Evolutionary conservation across 2,113 vertebrate species (phyloP), one percentile per base, ranked within the genome.

Genomic region (Stegastes partitus): DNA sequence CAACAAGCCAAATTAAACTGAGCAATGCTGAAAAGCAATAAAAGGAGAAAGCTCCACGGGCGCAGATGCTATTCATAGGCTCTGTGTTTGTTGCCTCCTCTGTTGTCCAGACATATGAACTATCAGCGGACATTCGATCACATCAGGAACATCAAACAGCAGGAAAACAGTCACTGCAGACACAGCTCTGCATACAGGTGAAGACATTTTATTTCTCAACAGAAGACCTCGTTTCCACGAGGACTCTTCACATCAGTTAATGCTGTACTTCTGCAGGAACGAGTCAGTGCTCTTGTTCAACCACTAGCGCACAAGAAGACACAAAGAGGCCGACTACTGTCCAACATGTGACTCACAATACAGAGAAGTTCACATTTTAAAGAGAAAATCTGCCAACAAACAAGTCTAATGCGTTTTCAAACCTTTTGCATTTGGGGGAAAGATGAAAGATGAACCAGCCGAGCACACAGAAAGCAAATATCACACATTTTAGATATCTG

Each of bases 201-300:
- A 55, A 74, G 14, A 23, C 11, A 55, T 62, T 70, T 77, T 21
- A 67, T 71, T 83, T 31, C 39, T 64, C 34, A 53, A 23, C 31
- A 16, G 11, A 49, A 22, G 5, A 62, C 26, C 73, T 4, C 47
- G 22, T 47, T 66, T 47, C 21, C 4, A 34, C 73, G n/a, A 23
- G 63, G 21, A 57, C 37, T 1, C 1, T 45, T 51, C 44, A 45
- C 37, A 74, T 51, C 18, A 63, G 57, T 56, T 57, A 69, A 61
- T 25, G 39, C 28, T 70, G 23, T n/a, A 51, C 3, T 31, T 39
- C 12, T 62, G 42, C 50, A 53, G 31, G 6, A 50, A 42, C 19
- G 28, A 56, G 47, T 39, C 2, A 57, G 1, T 3, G 21, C 11
- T 61, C 21, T 45, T 70, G 25, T 62, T 39, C 16, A 19, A 37